These are phyloP conservation scores for Sialis fuliginosa DNA, from an alignment of 2,888 invertebrate genomes.

Conservation along the genomic window DNA sequence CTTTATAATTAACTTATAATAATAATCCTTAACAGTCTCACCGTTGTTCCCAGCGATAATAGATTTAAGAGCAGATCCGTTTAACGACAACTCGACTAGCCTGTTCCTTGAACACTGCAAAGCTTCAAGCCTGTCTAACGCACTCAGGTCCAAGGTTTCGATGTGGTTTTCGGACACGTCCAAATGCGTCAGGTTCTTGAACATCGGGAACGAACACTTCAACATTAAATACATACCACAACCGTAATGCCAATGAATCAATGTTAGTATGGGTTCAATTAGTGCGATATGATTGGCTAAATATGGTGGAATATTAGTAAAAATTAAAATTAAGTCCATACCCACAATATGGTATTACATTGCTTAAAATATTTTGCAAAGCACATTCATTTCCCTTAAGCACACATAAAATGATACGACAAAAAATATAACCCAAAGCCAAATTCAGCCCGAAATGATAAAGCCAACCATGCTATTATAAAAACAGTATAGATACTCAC, in stretches of 20 bases:
- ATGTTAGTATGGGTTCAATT: too few species aligned
- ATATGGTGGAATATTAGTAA: too few species aligned
- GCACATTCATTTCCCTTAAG: too few species aligned
- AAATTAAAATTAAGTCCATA: too few species aligned
- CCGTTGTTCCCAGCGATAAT: constrained; percentile 68
- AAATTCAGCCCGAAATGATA: constrained; percentile 4
- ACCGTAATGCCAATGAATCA: too few species aligned
- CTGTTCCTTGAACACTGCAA: constrained; percentile 63
- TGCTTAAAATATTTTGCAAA: too few species aligned
- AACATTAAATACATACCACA: background rate
- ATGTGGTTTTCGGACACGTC: constrained; percentile 74
- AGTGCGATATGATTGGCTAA: too few species aligned
- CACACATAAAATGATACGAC: too few species aligned
- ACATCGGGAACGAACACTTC: constrained; percentile 10
- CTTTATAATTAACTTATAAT: too few species aligned
- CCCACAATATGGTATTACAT: too few species aligned
- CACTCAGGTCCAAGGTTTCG: constrained; percentile 63
- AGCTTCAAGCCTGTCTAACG: constrained; percentile 57
- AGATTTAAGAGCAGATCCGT: constrained; percentile 56
- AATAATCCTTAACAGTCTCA: constrained; percentile 24
- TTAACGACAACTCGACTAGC: constrained; percentile 57
- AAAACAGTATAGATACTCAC: constrained; percentile 29
- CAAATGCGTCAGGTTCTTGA: constrained; percentile 61
- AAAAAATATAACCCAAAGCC: too few species aligned
- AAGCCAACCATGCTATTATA: constrained; percentile 2